Evolutionary conservation across 1,140 invertebrate genomes (phyloP).

Genomic region (Nebria ingens): DNA sequence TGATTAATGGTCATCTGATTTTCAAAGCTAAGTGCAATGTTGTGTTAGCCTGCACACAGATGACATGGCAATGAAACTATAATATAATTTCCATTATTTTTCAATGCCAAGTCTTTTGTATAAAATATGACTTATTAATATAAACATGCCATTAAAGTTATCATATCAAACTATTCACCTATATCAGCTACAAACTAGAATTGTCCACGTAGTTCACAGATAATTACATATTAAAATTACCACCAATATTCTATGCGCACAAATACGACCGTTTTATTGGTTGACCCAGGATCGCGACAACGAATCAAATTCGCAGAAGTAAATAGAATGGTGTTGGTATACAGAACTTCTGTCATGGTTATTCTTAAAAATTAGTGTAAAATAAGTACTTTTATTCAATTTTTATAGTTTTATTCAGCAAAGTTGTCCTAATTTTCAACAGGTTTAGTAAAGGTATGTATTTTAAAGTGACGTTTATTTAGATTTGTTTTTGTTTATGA

Average conservation of each 20-base stretch:
- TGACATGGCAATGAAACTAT: neutral
- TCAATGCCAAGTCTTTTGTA: too few species aligned
- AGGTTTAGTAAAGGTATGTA: neutral
- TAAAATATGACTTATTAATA: too few species aligned
- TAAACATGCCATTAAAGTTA: too few species aligned
- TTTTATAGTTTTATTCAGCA: too few species aligned
- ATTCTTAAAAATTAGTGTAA: neutral
- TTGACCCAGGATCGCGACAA: neutral
- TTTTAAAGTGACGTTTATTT: neutral
- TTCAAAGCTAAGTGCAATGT: neutral
- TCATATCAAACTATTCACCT: too few species aligned
- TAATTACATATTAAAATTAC: neutral
- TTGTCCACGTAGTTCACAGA: neutral
- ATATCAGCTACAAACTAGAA: neutral
- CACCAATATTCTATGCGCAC: neutral
- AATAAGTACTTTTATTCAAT: neutral
- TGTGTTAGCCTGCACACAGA: neutral
- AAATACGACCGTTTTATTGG: neutral
- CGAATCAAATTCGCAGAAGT: neutral
- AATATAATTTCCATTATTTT: neutral
- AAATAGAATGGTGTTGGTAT: neutral
- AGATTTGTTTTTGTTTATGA: neutral
- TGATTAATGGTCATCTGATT: neutral
- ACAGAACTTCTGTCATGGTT: neutral
- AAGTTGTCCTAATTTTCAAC: too few species aligned